Evolutionary conservation across 2,113 vertebrate species (phyloP), one percentile per base, ranked within the genome.

Genomic region (Plecotus auritus): DNA sequence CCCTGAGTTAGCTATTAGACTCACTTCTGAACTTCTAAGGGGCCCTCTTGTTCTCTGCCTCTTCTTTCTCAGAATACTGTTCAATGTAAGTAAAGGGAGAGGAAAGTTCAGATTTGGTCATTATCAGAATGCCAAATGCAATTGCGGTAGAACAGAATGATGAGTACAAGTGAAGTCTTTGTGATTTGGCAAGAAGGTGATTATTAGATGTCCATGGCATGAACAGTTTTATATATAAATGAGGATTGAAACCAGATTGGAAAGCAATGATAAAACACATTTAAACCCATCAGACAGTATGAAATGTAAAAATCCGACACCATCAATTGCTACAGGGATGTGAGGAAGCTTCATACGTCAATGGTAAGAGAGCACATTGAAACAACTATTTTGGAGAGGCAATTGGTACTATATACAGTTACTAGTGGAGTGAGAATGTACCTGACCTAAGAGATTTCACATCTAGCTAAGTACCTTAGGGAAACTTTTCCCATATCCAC

Each of bases 231-330:
- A 76, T 61, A 91, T 72, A 85, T 92, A 93, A 97, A 94, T 78
- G 66, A 96, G 35, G 87, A 85, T 93, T 76, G 81, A 92, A 97
- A 95, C 90, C 78, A 94, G 80, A 77, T 85, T 90, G 72, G 66
- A 93, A 96, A 72, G 86, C 80, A 76, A 73, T 74, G 87, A 93
- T 93, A 82, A 92, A 72, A 81, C 82, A 77, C n/a, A 88, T 73
- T 96, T 69, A 47, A 91, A 91, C 35, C 20, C 30, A 49, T 61
- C 59, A 92, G 76, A 78, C 28, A 90, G 66, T 54, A 72, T 69
- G 40, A 93, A 76, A 28, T 51, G 3, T 51, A 80, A 94, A 89
- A 73, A 45, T 76, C 40, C 37, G 40, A 93, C 66, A 92, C 10
- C 3, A 67, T 8, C 42, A 69, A 80, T 84, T 84, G 5, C 37